A percentile compares a stretch with the other conserved stretches of the same genome.
Conservation (phyloP, 2,113 vertebrate species). For the Phaethon lepturus region DNA sequence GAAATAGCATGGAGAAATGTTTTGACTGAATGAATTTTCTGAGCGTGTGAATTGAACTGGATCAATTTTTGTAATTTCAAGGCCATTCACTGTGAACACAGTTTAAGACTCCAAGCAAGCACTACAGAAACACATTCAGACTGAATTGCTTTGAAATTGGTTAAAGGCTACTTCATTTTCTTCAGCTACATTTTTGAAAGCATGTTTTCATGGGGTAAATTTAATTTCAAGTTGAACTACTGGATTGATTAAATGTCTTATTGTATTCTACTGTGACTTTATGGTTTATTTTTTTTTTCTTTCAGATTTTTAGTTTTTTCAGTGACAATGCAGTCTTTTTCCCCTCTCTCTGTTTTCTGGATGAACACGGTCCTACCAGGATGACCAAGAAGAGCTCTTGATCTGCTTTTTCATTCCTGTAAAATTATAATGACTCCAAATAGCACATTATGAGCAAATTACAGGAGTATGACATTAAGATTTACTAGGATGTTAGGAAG, state of each 20-base stretch:
- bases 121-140: not conserved
- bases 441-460: not conserved
- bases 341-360: not conserved
- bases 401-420: not conserved
- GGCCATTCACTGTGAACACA: not conserved
- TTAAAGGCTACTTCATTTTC: slow-evolving; percentile 31
- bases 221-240: slow-evolving; percentile 17
- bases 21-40: slow-evolving; percentile 8
- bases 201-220: not conserved
- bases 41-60: slow-evolving; percentile 7
- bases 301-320: not conserved
- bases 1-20: not conserved
- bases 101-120: not conserved
- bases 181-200: not conserved
- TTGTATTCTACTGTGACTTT: not conserved
- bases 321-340: not conserved
- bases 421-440: not conserved
- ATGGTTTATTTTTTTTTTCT: not conserved
- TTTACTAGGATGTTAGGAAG: not conserved
- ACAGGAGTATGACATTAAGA: not conserved
- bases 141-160: slow-evolving; percentile 4
- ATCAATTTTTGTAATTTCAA: slow-evolving; percentile 46
- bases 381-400: not conserved
- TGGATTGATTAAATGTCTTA: slow-evolving; percentile 29
- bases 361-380: not conserved